Conservation (phyloP, 2,888 invertebrate genomes). For the Caenorhabditis panamensis region DNA sequence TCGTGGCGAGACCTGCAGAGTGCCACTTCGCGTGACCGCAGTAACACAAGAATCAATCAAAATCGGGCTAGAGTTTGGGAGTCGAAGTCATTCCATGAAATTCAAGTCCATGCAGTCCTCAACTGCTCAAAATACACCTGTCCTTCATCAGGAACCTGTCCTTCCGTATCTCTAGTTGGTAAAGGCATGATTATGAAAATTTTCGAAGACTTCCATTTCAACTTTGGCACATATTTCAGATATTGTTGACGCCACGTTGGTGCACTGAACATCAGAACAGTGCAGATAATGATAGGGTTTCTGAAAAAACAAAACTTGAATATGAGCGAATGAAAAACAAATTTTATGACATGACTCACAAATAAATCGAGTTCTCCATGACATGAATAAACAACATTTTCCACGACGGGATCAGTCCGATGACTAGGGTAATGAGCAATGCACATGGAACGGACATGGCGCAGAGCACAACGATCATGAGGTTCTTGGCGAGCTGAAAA, state of each 20-base stretch:
- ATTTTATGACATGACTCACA: slow-evolving; percentile 1
- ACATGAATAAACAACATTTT: slow-evolving; percentile 30
- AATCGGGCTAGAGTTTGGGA: no score
- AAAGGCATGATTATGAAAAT: slow-evolving; percentile 19
- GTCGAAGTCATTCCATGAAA: no score
- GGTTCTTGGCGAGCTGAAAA: slow-evolving; percentile 44
- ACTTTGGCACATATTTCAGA: slow-evolving; percentile 12
- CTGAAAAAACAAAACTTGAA: slow-evolving; percentile 3
- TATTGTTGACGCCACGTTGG: slow-evolving; percentile 22
- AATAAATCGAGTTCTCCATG: slow-evolving; percentile 40
- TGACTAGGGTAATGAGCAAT: slow-evolving; percentile 37
- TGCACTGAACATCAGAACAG: slow-evolving; percentile 35
- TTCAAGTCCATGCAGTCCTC: no score
- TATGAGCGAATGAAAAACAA: no score
- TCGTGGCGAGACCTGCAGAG: no score
- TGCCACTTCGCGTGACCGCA: no score
- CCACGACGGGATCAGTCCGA: slow-evolving; percentile 18
- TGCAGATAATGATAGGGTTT: slow-evolving; percentile 38
- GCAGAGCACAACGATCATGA: slow-evolving; percentile 15
- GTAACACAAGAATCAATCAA: no score
- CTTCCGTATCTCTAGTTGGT: not conserved
- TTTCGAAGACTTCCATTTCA: not conserved
- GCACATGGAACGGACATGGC: slow-evolving; percentile 32
- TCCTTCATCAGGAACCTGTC: slow-evolving; percentile 12
- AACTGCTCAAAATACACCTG: slow-evolving; percentile 34